Evolutionary conservation across 2,888 invertebrate genomes (phyloP).

Genomic region (Falcaria lacertinaria): DNA sequence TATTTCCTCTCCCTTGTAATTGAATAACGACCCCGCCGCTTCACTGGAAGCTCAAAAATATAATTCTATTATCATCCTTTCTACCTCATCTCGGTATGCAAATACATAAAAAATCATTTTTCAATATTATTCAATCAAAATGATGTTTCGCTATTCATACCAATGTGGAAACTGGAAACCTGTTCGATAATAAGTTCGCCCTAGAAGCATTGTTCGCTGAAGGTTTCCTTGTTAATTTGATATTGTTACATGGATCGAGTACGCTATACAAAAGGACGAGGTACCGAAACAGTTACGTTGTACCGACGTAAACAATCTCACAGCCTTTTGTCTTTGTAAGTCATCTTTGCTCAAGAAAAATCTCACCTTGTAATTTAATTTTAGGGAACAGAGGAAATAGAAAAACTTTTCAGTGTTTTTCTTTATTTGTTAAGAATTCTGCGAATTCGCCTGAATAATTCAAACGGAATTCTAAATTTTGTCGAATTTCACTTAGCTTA

Average conservation of each 20-base stretch:
- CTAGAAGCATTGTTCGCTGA: neutral
- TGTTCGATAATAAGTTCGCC: neutral
- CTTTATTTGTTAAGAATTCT: no score
- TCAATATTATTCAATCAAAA: constrained; percentile 1
- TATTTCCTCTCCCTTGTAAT: constrained; percentile 61
- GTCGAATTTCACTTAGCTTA: no score
- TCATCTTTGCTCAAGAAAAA: no score
- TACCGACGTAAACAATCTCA: no score
- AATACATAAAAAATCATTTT: constrained; percentile 34
- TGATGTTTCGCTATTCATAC: constrained; percentile 1
- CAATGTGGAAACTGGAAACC: neutral
- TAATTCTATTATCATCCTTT: constrained; percentile 58
- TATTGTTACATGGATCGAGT: neutral
- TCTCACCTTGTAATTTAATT: no score
- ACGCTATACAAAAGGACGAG: neutral
- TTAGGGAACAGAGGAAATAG: no score
- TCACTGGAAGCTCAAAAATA: constrained; percentile 60
- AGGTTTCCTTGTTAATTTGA: neutral
- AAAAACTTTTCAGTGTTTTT: no score
- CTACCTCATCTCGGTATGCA: constrained; percentile 34
- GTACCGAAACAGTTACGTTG: neutral
- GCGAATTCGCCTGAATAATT: no score
- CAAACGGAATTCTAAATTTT: no score
- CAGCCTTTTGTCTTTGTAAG: no score
- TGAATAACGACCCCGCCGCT: constrained; percentile 64